phyloP scores from a whole-genome alignment of 1,140 invertebrate genomes.

The Philopotamus ludificatus region DNA sequence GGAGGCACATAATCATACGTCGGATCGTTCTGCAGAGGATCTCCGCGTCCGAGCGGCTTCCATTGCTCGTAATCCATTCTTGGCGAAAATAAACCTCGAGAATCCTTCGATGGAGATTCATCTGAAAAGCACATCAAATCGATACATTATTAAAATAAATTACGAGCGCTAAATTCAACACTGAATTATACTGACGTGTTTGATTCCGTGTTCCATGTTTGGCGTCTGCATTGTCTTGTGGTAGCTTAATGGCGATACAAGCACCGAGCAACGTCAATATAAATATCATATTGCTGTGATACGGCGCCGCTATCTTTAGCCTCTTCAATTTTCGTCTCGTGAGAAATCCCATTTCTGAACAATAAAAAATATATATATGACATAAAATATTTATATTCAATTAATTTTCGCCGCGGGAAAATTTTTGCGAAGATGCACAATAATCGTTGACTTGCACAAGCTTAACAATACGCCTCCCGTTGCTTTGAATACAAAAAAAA shows the following conservation, averaged over 20 bases:
- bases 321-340: slow-evolving; percentile 38
- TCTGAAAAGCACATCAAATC: slow-evolving; percentile 22
- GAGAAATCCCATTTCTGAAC: slow-evolving; percentile 5
- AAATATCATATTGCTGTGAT: neutral
- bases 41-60: slow-evolving; percentile 72
- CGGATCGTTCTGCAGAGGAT: slow-evolving; percentile 76
- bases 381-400: too few relatives aligned
- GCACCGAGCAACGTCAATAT: slow-evolving; percentile 19
- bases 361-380: neutral
- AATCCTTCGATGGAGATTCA: slow-evolving; percentile 42
- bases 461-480: neutral
- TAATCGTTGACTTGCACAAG: neutral
- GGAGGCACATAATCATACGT: slow-evolving; percentile 80
- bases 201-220: slow-evolving; percentile 16
- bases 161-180: too few relatives aligned
- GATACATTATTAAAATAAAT: neutral
- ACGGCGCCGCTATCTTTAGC: slow-evolving; percentile 31
- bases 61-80: slow-evolving; percentile 74
- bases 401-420: too few relatives aligned
- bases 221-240: slow-evolving; percentile 4
- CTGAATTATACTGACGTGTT: slow-evolving; percentile 29
- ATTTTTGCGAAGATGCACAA: too few relatives aligned
- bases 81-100: slow-evolving; percentile 59
- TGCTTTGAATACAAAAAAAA: neutral
- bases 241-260: slow-evolving; percentile 3